These are phyloP conservation scores for Gryllus bimaculatus DNA, from an alignment of 1,140 invertebrate species.

Conservation along the genomic window DNA sequence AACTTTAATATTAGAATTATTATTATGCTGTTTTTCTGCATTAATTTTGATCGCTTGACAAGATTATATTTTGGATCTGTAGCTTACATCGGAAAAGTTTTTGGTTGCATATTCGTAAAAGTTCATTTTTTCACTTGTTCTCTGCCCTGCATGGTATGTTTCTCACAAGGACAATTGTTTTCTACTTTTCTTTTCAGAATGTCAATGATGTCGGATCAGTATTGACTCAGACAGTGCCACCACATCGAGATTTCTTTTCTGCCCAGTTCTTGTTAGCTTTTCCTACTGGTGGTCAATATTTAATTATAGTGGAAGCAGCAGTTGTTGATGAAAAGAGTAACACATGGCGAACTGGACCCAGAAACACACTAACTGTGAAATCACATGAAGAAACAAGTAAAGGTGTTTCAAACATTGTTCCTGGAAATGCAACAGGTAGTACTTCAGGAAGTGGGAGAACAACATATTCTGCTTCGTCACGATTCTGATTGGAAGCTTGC, in stretches of 20 bases:
- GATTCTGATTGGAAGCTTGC: too few species aligned
- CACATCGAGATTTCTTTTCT: constrained; percentile 71
- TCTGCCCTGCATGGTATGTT: too few species aligned
- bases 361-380: constrained; percentile 38
- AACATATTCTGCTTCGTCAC: neutral
- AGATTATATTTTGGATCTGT: too few species aligned
- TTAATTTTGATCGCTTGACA: too few species aligned
- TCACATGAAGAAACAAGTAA: constrained; percentile 37
- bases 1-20: too few species aligned
- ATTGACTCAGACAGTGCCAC: constrained; percentile 55
- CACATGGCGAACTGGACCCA: constrained; percentile 45
- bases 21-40: too few species aligned
- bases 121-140: too few species aligned
- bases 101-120: too few species aligned
- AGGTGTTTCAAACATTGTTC: neutral
- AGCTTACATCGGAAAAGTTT: too few species aligned
- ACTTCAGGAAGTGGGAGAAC: neutral
- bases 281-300: constrained; percentile 43
- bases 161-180: too few species aligned
- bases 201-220: constrained; percentile 37
- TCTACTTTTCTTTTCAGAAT: neutral
- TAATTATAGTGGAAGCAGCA: constrained; percentile 53
- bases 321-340: constrained; percentile 53
- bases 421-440: neutral
- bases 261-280: constrained; percentile 57